These are phyloP conservation scores for Moxostoma hubbsi DNA, from an alignment of 2,797 vertebrate genomes.

Conservation along the genomic window DNA sequence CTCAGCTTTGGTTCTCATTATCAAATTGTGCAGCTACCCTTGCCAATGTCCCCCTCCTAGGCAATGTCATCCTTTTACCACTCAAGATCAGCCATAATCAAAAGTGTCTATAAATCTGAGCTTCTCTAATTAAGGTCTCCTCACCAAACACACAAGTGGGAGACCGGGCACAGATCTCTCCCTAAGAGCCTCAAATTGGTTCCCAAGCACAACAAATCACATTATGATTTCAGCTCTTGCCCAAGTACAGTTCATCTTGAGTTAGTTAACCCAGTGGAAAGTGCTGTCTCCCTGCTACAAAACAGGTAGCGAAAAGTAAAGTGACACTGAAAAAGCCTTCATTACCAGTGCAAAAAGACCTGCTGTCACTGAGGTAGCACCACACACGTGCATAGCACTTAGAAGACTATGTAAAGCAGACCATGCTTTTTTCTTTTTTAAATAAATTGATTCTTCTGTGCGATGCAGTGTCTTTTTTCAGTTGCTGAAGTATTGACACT, in stretches of 20 bases:
- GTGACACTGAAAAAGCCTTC: background rate
- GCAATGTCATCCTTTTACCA: slow-evolving; percentile 68
- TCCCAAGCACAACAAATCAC: slow-evolving; percentile 73
- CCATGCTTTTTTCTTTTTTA: too few species aligned
- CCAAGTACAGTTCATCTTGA: slow-evolving; percentile 71
- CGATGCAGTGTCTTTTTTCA: too few species aligned
- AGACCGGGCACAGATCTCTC: slow-evolving; percentile 62
- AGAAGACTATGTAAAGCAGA: background rate
- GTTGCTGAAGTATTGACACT: too few species aligned
- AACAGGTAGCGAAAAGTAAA: slow-evolving; percentile 19
- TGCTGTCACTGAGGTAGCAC: background rate
- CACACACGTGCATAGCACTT: background rate
- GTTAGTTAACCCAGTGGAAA: slow-evolving; percentile 67
- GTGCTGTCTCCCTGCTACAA: slow-evolving; percentile 52
- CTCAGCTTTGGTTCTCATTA: slow-evolving; percentile 73
- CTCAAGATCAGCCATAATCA: slow-evolving; percentile 73
- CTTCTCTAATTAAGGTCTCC: slow-evolving; percentile 72
- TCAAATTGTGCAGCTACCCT: slow-evolving; percentile 61
- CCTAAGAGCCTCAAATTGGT: slow-evolving; percentile 71
- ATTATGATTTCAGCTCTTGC: slow-evolving; percentile 71
- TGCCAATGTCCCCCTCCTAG: slow-evolving; percentile 64
- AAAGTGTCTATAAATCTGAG: slow-evolving; percentile 73
- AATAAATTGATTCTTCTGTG: too few species aligned
- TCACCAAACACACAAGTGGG: slow-evolving; percentile 57
- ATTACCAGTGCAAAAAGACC: slow-evolving; percentile 15